These are phyloP conservation scores for Fundulus diaphanus DNA, from an alignment of 2,797 vertebrate species.

Conservation along the genomic window DNA sequence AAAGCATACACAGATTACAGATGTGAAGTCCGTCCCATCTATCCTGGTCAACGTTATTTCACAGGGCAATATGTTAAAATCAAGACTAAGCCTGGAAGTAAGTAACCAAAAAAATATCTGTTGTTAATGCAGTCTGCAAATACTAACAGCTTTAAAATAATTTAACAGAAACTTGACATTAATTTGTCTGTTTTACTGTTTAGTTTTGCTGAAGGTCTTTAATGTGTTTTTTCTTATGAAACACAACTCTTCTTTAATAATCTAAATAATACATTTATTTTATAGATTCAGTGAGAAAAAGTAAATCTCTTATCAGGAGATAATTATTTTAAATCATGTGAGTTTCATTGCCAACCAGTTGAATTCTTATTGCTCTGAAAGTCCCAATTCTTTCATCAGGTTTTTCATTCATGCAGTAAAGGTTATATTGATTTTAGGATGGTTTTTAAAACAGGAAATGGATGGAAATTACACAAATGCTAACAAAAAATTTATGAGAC, in stretches of 20 bases:
- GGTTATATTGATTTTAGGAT: neutral
- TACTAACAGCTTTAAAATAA: neutral
- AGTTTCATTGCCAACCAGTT: neutral
- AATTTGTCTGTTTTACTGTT: no score
- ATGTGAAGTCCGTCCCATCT: neutral
- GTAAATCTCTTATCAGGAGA: neutral
- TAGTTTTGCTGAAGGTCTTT: neutral
- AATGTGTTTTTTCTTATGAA: neutral
- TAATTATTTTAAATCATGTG: neutral
- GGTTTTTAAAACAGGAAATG: neutral
- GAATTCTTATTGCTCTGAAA: neutral
- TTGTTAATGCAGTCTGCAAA: neutral
- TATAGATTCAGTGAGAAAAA: neutral
- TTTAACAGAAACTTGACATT: neutral
- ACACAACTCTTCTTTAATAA: neutral
- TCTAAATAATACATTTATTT: neutral
- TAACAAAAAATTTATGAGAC: neutral
- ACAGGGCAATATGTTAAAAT: fast-evolving
- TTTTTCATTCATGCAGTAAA: neutral
- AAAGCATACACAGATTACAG: fast-evolving
- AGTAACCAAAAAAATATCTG: neutral
- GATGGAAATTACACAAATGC: neutral
- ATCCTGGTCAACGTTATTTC: fast-evolving
- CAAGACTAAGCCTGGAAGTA: fast-evolving
- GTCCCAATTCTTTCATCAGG: neutral